These are phyloP conservation scores for Elysia crispata DNA, from an alignment of 2,888 invertebrate species.

Conservation along the genomic window DNA sequence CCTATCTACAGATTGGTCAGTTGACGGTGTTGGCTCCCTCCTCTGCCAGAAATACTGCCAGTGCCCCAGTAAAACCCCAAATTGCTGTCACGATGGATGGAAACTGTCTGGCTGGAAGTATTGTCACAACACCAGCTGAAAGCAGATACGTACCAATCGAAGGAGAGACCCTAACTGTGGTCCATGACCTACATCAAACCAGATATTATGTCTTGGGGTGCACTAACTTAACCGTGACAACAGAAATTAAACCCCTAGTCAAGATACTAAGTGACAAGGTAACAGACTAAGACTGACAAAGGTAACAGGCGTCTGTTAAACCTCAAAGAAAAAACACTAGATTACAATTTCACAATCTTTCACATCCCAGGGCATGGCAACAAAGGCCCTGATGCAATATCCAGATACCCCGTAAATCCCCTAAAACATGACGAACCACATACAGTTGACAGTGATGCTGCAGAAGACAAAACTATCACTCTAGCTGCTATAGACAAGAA, in stretches of 20 bases:
- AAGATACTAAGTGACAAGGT: conserved; percentile 52
- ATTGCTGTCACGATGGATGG: background rate
- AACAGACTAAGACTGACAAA: conserved; percentile 50
- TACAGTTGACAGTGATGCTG: background rate
- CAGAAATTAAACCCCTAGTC: conserved; percentile 54
- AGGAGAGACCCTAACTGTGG: conserved; percentile 49
- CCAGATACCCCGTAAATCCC: conserved; percentile 36
- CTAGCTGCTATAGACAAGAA: background rate
- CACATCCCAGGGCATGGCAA: conserved; percentile 36
- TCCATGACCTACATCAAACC: conserved; percentile 48
- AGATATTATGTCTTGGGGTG: conserved; percentile 50
- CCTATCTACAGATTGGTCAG: conserved; percentile 60
- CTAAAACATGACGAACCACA: background rate
- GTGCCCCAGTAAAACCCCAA: conserved; percentile 9
- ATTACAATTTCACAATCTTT: conserved; percentile 47
- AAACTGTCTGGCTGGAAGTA: background rate
- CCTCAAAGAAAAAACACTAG: conserved; percentile 57
- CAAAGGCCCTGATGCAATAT: conserved; percentile 38
- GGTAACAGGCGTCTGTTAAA: conserved; percentile 56
- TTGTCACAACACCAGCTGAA: background rate
- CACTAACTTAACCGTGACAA: conserved; percentile 49
- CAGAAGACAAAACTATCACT: background rate
- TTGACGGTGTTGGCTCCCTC: background rate
- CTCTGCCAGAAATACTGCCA: conserved; percentile 48
- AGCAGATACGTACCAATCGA: conserved; percentile 47